Conservation (phyloP, 2,888 invertebrate species). For the Lagria hirta region DNA sequence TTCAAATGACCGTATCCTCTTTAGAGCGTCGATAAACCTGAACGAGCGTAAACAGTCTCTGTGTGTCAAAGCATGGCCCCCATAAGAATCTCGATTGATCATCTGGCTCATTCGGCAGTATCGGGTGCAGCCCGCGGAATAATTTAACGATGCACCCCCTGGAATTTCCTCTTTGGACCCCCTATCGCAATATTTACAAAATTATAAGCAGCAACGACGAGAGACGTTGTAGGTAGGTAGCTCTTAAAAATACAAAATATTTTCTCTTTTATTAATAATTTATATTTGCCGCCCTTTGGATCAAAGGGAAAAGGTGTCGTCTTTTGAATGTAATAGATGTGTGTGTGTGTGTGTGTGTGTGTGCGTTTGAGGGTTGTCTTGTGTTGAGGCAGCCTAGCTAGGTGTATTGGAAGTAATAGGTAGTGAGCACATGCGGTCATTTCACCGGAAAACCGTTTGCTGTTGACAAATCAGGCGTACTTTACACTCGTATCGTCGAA, state of each 20-base stretch:
- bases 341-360: conserved; percentile 18
- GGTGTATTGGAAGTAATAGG: conserved; percentile 43
- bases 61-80: conserved; percentile 15
- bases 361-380: conserved; percentile 31
- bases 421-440: conserved; percentile 45
- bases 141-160: conserved; percentile 51
- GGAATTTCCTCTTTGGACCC: conserved; percentile 18
- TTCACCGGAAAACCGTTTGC: conserved; percentile 54
- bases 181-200: conserved; percentile 21
- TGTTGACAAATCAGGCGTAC: conserved; percentile 54
- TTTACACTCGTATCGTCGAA: conserved; percentile 45
- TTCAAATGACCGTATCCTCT: conserved; percentile 37
- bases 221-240: conserved; percentile 6
- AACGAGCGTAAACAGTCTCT: conserved; percentile 31
- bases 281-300: background rate
- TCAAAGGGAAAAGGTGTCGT: background rate
- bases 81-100: conserved; percentile 49
- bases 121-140: conserved; percentile 51
- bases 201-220: conserved; percentile 14
- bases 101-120: conserved; percentile 47
- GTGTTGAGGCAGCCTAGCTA: conserved; percentile 34
- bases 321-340: conserved; percentile 7
- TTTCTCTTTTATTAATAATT: background rate
- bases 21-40: conserved; percentile 25
- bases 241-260: conserved; percentile 2